phyloP scores from a whole-genome alignment of 2,888 invertebrate genomes.

The Gari tellinella region DNA sequence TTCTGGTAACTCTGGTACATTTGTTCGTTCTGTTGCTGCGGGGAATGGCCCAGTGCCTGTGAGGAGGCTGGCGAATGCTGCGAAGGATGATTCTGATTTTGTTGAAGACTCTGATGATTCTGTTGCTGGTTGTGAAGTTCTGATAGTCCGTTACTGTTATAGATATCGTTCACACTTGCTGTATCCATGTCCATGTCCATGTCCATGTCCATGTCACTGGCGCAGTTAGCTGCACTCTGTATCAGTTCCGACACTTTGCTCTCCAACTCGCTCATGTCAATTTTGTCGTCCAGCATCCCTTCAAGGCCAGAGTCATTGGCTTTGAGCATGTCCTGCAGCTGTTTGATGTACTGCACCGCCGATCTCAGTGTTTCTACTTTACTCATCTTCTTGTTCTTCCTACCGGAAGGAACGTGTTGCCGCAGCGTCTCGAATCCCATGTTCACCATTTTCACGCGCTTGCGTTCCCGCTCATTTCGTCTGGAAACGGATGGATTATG shows the following conservation, averaged over 20 bases:
- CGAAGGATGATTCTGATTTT: conserved; percentile 32
- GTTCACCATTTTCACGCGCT: conserved; percentile 93
- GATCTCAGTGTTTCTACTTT: conserved; percentile 82
- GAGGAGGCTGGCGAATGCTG: conserved; percentile 38
- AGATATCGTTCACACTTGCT: conserved; percentile 8
- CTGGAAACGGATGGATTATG: conserved; percentile 91
- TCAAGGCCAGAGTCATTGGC: conserved; percentile 25
- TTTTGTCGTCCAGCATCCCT: conserved; percentile 34
- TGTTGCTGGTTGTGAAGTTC: conserved; percentile 17
- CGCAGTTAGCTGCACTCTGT: conserved; percentile 26
- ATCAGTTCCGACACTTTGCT: conserved; percentile 49
- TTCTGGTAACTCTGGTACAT: conserved; percentile 40
- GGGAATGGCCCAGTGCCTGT: conserved; percentile 32
- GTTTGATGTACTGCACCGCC: conserved; percentile 81
- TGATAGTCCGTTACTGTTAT: conserved; percentile 2
- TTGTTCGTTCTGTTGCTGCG: conserved; percentile 28
- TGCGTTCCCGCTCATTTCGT: conserved; percentile 96
- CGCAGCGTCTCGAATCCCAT: conserved; percentile 80
- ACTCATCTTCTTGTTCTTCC: conserved; percentile 82
- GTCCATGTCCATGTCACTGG: conserved; percentile 16
- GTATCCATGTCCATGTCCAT: conserved; percentile 11
- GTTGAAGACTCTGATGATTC: conserved; percentile 25
- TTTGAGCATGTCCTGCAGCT: conserved; percentile 70
- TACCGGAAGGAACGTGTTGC: conserved; percentile 80
- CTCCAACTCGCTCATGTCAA: conserved; percentile 49